Conservation (phyloP, 2,888 invertebrate species). For the Barypeithes pellucidus region DNA sequence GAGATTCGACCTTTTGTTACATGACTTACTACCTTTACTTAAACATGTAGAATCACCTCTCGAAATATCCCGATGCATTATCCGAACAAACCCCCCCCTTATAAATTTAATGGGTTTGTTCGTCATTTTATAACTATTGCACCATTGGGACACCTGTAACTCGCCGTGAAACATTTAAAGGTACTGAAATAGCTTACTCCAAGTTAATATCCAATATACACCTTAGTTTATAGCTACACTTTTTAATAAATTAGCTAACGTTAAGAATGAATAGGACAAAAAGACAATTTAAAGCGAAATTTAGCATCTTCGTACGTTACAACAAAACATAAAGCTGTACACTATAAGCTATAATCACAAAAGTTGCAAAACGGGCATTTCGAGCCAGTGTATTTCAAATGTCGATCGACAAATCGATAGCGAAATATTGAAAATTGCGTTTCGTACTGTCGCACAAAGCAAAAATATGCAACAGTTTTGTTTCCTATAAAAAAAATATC, state of each 20-base stretch:
- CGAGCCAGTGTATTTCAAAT: slow-evolving; percentile 20
- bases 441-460: too few species aligned
- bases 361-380: slow-evolving; percentile 31
- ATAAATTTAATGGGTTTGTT: too few species aligned
- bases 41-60: too few species aligned
- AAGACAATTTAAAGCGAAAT: slow-evolving; percentile 33
- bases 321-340: slow-evolving; percentile 40
- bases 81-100: too few species aligned
- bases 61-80: too few species aligned
- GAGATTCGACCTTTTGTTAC: too few species aligned
- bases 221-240: slow-evolving; percentile 16
- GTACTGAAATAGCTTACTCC: slow-evolving; percentile 33
- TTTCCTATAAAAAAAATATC: too few species aligned
- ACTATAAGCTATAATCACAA: slow-evolving; percentile 51
- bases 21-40: too few species aligned
- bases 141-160: background rate
- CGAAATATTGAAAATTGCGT: too few species aligned
- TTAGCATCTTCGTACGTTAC: slow-evolving; percentile 31
- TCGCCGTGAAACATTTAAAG: background rate
- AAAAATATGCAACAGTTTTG: too few species aligned
- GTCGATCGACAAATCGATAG: background rate
- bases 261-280: slow-evolving; percentile 11
- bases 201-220: slow-evolving; percentile 17
- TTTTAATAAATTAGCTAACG: slow-evolving; percentile 35
- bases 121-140: too few species aligned